Evolutionary conservation across 2,113 vertebrate genomes (phyloP).

Genomic region (Otocyon megalotis): DNA sequence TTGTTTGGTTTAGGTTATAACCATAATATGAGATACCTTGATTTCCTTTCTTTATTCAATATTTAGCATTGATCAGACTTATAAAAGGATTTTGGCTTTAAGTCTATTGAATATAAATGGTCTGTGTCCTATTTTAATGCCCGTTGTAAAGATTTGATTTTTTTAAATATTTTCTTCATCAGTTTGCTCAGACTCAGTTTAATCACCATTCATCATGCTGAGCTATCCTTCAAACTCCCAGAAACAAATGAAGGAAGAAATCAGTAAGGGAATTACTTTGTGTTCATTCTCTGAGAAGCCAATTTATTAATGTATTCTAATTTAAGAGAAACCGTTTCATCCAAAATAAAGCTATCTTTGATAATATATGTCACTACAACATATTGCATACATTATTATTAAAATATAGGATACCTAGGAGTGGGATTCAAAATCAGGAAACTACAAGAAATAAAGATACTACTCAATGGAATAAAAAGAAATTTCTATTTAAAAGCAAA

Average conservation of each 20-base stretch:
- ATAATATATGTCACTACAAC: constrained; percentile 4
- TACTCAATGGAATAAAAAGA: not conserved
- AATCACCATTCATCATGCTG: not conserved
- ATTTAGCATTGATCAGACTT: not conserved
- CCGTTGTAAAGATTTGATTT: not conserved
- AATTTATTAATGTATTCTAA: constrained; percentile 52
- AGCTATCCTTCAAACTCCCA: not conserved
- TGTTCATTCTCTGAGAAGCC: not conserved
- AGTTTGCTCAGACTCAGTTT: constrained; percentile 8
- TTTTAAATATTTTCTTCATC: not conserved
- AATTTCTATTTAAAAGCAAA: constrained; percentile 24
- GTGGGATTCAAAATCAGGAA: constrained; percentile 10
- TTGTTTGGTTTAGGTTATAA: not conserved
- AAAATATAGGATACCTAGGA: not conserved
- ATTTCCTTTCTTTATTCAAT: not conserved
- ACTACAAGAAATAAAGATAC: not conserved
- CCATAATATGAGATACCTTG: not conserved
- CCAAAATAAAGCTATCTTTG: not conserved
- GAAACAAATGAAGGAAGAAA: constrained; percentile 38
- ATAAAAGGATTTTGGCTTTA: not conserved
- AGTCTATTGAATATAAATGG: not conserved
- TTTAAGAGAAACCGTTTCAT: constrained; percentile 45
- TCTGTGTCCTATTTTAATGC: not conserved
- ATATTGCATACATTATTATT: not conserved
- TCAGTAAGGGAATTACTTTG: constrained; percentile 37